A percentile compares a stretch with the other conserved stretches of the same genome.
phyloP scores from a whole-genome alignment of 2,113 vertebrate genomes.

The Psophia crepitans region DNA sequence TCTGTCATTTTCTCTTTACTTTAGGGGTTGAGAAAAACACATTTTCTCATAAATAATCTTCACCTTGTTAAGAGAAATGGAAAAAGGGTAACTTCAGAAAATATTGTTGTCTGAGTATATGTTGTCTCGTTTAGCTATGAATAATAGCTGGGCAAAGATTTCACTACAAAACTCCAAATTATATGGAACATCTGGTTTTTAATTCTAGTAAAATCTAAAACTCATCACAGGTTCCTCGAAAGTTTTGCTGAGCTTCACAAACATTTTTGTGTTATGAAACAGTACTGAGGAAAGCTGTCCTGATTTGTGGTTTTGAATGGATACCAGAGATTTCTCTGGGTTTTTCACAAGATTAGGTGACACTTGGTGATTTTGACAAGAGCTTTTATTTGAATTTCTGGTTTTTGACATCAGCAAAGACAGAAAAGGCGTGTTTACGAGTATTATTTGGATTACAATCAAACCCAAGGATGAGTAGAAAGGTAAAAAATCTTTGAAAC shows the following conservation, averaged over 20 bases:
- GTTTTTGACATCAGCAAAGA: neutral
- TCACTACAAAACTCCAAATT: neutral
- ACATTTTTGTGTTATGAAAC: slow-evolving; percentile 25
- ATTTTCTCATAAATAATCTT: neutral
- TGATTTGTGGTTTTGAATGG: slow-evolving; percentile 22
- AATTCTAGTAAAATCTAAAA: slow-evolving; percentile 30
- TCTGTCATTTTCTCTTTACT: neutral
- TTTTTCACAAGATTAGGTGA: slow-evolving; percentile 7
- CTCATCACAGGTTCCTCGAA: slow-evolving; percentile 26
- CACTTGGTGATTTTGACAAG: neutral
- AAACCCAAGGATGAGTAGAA: neutral
- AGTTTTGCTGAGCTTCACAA: slow-evolving; percentile 35
- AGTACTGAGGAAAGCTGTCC: neutral
- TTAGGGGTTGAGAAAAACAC: neutral
- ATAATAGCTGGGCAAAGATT: neutral
- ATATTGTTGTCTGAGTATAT: neutral
- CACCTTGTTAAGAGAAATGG: neutral
- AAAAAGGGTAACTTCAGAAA: neutral
- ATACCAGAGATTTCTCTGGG: neutral
- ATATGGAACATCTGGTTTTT: slow-evolving; percentile 1
- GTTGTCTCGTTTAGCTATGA: neutral
- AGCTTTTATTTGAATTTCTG: neutral
- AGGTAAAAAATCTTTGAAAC: neutral
- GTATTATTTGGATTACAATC: neutral
- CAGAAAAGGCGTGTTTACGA: neutral